A percentile compares a stretch with the other conserved stretches of the same genome.
phyloP scores from a whole-genome alignment of 2,113 vertebrate genomes.

The Leucosticte australis region DNA sequence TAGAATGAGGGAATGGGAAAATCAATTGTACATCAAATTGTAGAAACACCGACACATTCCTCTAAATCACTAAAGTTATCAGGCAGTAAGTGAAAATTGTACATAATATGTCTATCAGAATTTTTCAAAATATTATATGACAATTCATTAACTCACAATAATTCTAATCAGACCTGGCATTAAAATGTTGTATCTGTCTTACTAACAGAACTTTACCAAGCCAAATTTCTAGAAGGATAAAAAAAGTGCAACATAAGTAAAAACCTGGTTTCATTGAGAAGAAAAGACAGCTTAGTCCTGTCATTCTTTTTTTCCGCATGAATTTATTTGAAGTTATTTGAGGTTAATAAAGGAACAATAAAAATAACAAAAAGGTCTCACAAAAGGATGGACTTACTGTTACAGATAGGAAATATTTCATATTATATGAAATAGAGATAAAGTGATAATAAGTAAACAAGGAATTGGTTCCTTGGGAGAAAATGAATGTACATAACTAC shows the following conservation, averaged over 20 bases:
- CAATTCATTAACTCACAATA: background rate
- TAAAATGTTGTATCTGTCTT: slow-evolving; percentile 1
- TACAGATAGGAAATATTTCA: background rate
- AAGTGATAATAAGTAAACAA: background rate
- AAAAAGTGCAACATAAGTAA: background rate
- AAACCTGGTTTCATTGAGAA: background rate
- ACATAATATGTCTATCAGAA: background rate
- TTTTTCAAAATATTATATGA: background rate
- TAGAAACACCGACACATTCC: background rate
- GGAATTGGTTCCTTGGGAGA: background rate
- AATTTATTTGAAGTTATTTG: background rate
- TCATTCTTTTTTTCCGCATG: background rate
- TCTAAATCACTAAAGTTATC: background rate
- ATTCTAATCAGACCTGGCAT: background rate
- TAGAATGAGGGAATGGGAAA: background rate
- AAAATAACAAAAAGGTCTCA: background rate
- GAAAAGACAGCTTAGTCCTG: background rate
- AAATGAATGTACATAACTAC: background rate
- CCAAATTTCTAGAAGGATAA: background rate
- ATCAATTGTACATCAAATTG: background rate
- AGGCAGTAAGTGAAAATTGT: background rate
- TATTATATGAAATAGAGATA: background rate
- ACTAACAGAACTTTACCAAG: background rate
- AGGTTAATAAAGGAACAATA: background rate
- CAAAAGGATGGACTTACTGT: background rate